phyloP scores from a whole-genome alignment of 2,797 vertebrate genomes.

The Potorous gilbertii region DNA sequence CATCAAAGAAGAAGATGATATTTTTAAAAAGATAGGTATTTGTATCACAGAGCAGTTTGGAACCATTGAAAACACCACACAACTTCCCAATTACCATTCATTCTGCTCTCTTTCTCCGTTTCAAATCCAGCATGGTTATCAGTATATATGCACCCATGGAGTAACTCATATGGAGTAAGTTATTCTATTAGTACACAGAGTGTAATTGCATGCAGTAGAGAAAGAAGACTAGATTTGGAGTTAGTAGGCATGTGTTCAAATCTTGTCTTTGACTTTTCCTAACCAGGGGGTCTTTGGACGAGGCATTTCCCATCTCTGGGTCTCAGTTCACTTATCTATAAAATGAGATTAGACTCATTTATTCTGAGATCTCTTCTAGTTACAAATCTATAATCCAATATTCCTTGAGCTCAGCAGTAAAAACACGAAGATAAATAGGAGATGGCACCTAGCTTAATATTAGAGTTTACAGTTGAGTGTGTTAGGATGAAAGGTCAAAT shows the following conservation, averaged over 20 bases:
- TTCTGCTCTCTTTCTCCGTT: neutral
- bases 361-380: neutral
- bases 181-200: neutral
- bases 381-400: neutral
- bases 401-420: neutral
- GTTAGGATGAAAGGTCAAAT: slow-evolving; percentile 7
- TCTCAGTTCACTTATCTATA: neutral
- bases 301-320: neutral
- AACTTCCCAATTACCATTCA: neutral
- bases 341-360: neutral
- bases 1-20: neutral
- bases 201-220: neutral
- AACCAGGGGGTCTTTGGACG: neutral
- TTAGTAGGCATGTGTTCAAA: neutral
- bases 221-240: neutral
- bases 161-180: neutral
- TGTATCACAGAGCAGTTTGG: neutral
- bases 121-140: neutral
- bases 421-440: neutral
- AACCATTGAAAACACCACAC: neutral
- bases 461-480: neutral
- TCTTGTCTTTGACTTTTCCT: neutral
- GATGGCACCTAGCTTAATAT: neutral
- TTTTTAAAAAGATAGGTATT: neutral
- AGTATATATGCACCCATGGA: neutral